Evolutionary conservation across 2,797 vertebrate species (phyloP), one percentile per base, ranked within the genome.

Genomic region (Lagorchestes hirsutus): DNA sequence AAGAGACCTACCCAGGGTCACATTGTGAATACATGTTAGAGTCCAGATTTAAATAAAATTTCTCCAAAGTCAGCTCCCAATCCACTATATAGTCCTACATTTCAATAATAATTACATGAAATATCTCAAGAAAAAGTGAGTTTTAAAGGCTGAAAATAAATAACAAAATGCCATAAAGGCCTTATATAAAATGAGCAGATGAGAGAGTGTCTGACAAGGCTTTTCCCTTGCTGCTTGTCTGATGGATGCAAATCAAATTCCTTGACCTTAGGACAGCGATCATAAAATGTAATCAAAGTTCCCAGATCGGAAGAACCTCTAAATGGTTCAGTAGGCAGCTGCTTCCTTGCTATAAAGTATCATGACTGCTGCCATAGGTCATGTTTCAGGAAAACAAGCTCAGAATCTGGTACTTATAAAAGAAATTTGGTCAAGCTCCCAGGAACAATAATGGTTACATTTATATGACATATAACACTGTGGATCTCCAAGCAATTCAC

Each of bases 251-350:
- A 98, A 98, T 97, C 96, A 98, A 98, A 96, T 97, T 95, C 93
- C 91, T 98, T 98, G 96, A 97, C 93, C 94, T 98, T 95, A 95
- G n/a, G 55, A 97, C 92, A 97, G 96, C 90, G 97, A 97, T 97
- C 96, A 97, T 96, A 98, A 98, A 98, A 98, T 96, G 91, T 93
- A 98, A 98, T 98, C 96, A 97, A 97, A 98, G 94, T 96, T 97
- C 97, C 97, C 96, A 97, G 95, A 74, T 98, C 57, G 90, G 96
- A 98, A 97, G 97, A 96, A 96, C 55, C 82, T 97, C 57, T 95
- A 95, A 98, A 97, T 91, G 96, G 94, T 87, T 96, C 96, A 97
- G 91, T 92, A 97, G 97, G 74, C 27, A 97, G 94, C 87, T 91
- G 97, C 54, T 95, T 94, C 58, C n/a, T 93, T 98, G 97, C 94